Evolutionary conservation across 2,888 invertebrate species (phyloP), one percentile per base, ranked within the genome.

Genomic region (Prosapia bicincta): DNA sequence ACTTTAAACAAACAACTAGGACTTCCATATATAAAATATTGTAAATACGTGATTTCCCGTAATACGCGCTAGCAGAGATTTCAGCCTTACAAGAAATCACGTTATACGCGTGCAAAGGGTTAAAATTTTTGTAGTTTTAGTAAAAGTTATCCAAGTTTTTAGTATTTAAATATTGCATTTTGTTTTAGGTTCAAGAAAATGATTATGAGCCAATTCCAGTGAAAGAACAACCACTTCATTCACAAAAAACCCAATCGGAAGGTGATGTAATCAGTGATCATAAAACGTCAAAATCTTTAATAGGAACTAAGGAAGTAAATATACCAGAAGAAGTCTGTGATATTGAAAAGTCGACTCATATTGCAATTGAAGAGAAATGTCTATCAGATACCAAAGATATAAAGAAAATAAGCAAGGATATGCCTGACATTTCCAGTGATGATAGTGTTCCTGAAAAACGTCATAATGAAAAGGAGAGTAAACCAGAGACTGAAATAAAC

Each of bases 381-480:
- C 20, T 20, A 54, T 20, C 54, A 54, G 54, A 54, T 54, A 54
- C 54, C 54, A 54, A 54, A 54, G 54, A 54, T 20, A 20, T 54
- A 54, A 54, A 54, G 54, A 54, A 20, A 13, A 9, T 20, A 20
- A 54, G 54, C 20, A 54, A 6, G 54, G 54, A 54, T 54, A 54
- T 54, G 54, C 54, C 54, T 20, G 54, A 54, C 9, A 54, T 54
- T 54, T 54, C 54, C 20, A 10, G 13, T 3, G 54, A 54, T 54
- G 54, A 54, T 20, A 20, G 5, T 54, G 20, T 54, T 20, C 20
- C 26, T 6, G 72, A 72, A 66, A 72, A 23, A 65, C 66, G 28
- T 30, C 26, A 28, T 20, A 72, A 30, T 3, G 72, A 65, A 66
- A 65, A 72, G 25, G 30, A 66, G 23, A 73, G 5, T 68, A 68